Evolutionary conservation across 2,888 invertebrate genomes (phyloP).

Genomic region (Phortica okadai): DNA sequence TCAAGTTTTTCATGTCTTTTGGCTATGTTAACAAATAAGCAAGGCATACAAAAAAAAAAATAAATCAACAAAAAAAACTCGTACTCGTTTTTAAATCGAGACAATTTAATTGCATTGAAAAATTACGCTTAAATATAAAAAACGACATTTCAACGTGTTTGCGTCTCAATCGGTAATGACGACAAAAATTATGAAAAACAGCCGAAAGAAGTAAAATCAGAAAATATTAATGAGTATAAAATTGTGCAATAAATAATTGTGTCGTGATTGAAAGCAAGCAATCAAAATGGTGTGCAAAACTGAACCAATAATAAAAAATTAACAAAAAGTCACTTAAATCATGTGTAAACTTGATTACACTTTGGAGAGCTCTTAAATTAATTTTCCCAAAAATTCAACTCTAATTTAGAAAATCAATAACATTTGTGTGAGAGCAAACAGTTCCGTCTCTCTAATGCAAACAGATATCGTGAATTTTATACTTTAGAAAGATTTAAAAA

Average conservation of each 20-base stretch:
- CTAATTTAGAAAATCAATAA: no score
- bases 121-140: constrained; percentile 30
- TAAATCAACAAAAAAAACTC: background rate
- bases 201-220: constrained; percentile 31
- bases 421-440: no score
- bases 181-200: constrained; percentile 30
- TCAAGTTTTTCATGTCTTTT: constrained; percentile 10
- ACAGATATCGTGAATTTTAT: no score
- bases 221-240: constrained; percentile 5
- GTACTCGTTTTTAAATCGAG: background rate
- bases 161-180: constrained; percentile 50
- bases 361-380: no score
- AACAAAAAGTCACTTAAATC: background rate
- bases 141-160: constrained; percentile 56
- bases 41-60: background rate
- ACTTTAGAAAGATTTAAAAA: no score
- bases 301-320: background rate
- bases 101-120: constrained; percentile 52
- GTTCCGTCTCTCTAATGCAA: no score
- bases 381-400: no score
- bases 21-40: background rate
- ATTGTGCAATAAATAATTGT: constrained; percentile 36
- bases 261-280: background rate
- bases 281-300: no score
- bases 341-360: background rate